A percentile compares a stretch with the other conserved stretches of the same genome.
These are phyloP conservation scores for Brachionus asplanchnoidis DNA, from an alignment of 1,140 invertebrate species.

Conservation along the genomic window DNA sequence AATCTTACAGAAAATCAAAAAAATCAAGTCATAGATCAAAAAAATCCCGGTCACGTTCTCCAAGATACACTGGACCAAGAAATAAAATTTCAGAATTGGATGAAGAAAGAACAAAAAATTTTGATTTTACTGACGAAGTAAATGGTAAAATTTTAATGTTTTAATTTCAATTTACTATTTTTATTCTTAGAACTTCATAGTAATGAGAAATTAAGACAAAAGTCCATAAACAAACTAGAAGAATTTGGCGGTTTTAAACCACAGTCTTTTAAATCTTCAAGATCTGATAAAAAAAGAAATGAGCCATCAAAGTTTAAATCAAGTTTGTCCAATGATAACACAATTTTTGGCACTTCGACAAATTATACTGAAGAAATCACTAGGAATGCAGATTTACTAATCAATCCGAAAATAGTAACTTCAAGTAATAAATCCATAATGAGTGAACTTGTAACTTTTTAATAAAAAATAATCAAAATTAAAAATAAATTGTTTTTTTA, in stretches of 20 bases:
- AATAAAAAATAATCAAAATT: neutral
- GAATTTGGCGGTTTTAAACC: neutral
- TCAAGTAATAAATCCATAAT: conserved; percentile 27
- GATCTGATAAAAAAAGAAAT: conserved; percentile 6
- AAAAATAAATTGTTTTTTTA: neutral
- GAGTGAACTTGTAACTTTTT: neutral
- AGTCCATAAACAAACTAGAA: neutral
- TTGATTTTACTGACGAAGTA: neutral
- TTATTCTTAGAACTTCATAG: neutral
- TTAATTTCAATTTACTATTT: neutral
- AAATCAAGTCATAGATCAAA: neutral
- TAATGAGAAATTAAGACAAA: neutral
- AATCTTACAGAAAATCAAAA: neutral
- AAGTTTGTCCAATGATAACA: neutral
- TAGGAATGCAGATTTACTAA: neutral
- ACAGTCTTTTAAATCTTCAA: neutral
- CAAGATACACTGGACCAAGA: neutral
- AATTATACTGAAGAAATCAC: neutral
- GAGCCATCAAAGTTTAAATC: neutral
- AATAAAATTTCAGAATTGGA: neutral
- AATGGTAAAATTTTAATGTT: neutral
- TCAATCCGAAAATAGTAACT: neutral
- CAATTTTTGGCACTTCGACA: neutral
- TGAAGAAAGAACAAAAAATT: neutral
- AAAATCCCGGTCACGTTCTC: neutral